These are phyloP conservation scores for Anoplophora glabripennis DNA, from an alignment of 1,140 invertebrate species.

Conservation along the genomic window DNA sequence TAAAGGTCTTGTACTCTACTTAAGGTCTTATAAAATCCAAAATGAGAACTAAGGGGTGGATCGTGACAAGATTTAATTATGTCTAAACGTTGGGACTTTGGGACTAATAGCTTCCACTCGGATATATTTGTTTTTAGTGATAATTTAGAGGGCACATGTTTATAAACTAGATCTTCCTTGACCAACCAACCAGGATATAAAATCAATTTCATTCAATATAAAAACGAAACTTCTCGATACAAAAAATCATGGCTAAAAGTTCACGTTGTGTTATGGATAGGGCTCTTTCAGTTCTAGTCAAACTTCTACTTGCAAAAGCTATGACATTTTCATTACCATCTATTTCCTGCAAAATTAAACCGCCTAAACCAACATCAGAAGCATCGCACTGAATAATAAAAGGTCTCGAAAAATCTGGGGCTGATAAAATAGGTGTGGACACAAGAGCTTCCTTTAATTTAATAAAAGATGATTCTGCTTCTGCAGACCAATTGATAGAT, in stretches of 20 bases:
- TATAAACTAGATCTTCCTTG: conserved; percentile 14
- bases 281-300: conserved; percentile 40
- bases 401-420: conserved; percentile 29
- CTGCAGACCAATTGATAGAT: conserved; percentile 12
- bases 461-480: conserved; percentile 21
- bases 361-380: conserved; percentile 25
- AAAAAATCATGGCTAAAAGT: conserved; percentile 49
- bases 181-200: conserved; percentile 37
- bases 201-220: conserved; percentile 50
- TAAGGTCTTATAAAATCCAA: conserved; percentile 25
- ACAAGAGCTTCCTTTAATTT: conserved; percentile 26
- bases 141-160: conserved; percentile 4
- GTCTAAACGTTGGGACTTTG: conserved; percentile 9
- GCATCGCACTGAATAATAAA: conserved; percentile 33
- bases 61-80: conserved; percentile 22
- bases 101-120: conserved; percentile 30
- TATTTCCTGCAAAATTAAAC: conserved; percentile 30
- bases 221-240: conserved; percentile 47
- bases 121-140: conserved; percentile 3
- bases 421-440: conserved; percentile 30
- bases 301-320: conserved; percentile 30
- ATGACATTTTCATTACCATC: conserved; percentile 27
- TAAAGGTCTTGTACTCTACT: conserved; percentile 12
- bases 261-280: conserved; percentile 52
- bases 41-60: conserved; percentile 12